These are phyloP conservation scores for Eueides isabella DNA, from an alignment of 1,140 invertebrate genomes.

Conservation along the genomic window DNA sequence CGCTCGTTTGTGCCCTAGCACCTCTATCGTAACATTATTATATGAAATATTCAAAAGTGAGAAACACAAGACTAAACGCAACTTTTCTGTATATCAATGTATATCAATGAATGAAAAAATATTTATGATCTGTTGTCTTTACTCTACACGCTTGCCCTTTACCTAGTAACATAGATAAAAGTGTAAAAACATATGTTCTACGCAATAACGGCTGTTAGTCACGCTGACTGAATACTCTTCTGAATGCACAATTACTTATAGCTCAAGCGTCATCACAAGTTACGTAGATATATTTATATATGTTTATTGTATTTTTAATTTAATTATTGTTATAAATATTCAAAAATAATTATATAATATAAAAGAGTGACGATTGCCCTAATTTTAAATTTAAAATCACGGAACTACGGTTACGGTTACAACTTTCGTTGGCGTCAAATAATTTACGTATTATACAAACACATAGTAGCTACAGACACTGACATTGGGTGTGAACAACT, in stretches of 20 bases:
- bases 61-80: not conserved
- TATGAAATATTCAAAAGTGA: too few species aligned
- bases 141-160: constrained; percentile 65
- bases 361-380: too few species aligned
- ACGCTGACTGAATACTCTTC: constrained; percentile 48
- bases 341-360: too few species aligned
- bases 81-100: not conserved
- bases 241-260: constrained; percentile 9
- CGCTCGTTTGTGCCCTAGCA: too few species aligned
- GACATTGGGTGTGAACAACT: constrained; percentile 67
- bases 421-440: not conserved
- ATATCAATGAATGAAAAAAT: not conserved
- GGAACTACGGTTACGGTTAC: not conserved
- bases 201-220: constrained; percentile 23
- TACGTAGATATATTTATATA: too few species aligned
- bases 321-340: too few species aligned
- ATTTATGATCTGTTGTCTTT: not conserved
- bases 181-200: constrained; percentile 48
- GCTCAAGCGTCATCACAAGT: not conserved
- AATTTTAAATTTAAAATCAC: not conserved
- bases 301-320: too few species aligned
- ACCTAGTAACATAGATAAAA: constrained; percentile 73
- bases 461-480: constrained; percentile 25
- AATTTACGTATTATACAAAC: not conserved
- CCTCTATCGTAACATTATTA: too few species aligned